phyloP scores from a whole-genome alignment of 2,797 vertebrate genomes.

The Mormyrus hasselquistii region DNA sequence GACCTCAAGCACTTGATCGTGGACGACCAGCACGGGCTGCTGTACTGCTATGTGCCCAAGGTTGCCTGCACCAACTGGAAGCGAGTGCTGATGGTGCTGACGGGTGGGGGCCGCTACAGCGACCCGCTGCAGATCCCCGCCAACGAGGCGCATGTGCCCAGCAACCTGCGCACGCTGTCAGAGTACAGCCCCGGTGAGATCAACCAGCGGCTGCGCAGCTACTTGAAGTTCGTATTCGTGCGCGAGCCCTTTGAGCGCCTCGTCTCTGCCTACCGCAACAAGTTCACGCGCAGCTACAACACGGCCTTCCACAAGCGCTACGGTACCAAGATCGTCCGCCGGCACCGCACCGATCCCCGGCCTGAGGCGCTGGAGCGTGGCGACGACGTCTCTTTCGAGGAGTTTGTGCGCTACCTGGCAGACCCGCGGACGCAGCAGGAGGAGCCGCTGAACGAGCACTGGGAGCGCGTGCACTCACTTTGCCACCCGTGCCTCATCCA shows the following conservation, averaged over 20 bases:
- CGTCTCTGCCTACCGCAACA: conserved; percentile 83
- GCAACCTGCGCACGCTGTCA: conserved; percentile 74
- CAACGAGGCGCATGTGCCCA: conserved; percentile 71
- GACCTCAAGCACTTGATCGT: conserved; percentile 84
- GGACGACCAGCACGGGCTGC: conserved; percentile 74
- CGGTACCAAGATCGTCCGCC: conserved; percentile 75
- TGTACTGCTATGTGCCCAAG: conserved; percentile 91
- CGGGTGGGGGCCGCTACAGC: conserved; percentile 57
- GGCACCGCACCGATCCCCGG: conserved; percentile 65
- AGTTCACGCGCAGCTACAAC: conserved; percentile 79
- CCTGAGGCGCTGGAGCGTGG: conserved; percentile 67
- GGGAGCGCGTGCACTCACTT: conserved; percentile 81
- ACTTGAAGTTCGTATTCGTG: conserved; percentile 84
- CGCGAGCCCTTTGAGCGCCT: conserved; percentile 84
- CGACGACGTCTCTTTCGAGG: conserved; percentile 76
- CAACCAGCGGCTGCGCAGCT: conserved; percentile 76
- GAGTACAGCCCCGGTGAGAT: conserved; percentile 76
- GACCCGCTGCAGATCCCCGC: conserved; percentile 77
- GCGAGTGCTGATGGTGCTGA: conserved; percentile 81
- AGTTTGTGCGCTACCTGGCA: conserved; percentile 83
- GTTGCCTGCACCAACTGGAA: conserved; percentile 94
- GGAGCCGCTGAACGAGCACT: conserved; percentile 86
- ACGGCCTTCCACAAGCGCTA: conserved; percentile 80
- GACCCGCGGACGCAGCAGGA: conserved; percentile 76
- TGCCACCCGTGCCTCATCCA: conserved; percentile 87